phyloP scores from a whole-genome alignment of 2,113 vertebrate species.

The Indri indri region DNA sequence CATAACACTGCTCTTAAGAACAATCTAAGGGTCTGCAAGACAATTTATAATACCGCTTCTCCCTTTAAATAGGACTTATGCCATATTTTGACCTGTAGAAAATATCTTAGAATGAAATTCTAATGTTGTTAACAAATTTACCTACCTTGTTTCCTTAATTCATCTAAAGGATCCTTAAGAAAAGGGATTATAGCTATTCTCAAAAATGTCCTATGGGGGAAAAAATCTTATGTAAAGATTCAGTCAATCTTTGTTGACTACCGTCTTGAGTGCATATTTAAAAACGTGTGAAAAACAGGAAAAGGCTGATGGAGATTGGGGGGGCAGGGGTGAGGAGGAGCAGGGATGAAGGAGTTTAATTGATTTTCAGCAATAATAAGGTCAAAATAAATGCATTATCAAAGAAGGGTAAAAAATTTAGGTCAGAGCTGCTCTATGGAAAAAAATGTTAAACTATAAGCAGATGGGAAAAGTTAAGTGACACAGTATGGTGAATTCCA shows the following conservation, averaged over 20 bases:
- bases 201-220: neutral
- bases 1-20: neutral
- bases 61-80: neutral
- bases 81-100: neutral
- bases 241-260: neutral
- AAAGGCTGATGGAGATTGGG: neutral
- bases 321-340: neutral
- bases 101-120: constrained; percentile 2
- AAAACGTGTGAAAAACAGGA: neutral
- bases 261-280: neutral
- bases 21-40: neutral
- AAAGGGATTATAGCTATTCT: neutral
- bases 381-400: constrained; percentile 19
- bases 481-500: constrained; percentile 16
- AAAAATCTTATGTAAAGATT: neutral
- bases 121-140: neutral
- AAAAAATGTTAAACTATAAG: neutral
- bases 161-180: neutral
- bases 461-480: constrained; percentile 18
- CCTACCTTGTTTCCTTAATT: neutral
- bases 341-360: neutral
- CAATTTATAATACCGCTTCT: neutral
- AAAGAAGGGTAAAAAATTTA: constrained; percentile 35
- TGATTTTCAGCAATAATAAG: neutral
- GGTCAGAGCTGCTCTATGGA: neutral